Evolutionary conservation across 2,113 vertebrate species (phyloP).

Genomic region (Motacilla tschutschensis): DNA sequence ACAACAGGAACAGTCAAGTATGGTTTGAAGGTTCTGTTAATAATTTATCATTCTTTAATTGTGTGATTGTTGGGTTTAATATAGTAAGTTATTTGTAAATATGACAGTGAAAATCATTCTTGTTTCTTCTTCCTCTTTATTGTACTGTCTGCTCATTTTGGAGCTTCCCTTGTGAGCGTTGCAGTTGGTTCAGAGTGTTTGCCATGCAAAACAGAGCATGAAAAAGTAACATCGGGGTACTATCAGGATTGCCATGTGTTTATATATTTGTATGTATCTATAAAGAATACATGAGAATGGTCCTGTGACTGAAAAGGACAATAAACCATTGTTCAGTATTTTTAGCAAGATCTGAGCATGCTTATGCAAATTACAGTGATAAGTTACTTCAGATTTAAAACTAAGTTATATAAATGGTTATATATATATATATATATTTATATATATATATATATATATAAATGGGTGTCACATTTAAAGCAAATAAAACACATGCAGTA

Average conservation of each 20-base stretch:
- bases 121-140: background rate
- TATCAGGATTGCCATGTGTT: background rate
- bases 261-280: background rate
- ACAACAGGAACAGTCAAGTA: background rate
- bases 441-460: too few species aligned
- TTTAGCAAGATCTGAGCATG: background rate
- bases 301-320: background rate
- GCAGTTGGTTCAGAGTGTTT: background rate
- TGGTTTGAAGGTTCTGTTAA: background rate
- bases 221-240: background rate
- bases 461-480: background rate
- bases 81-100: background rate
- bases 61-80: background rate
- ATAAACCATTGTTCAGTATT: background rate
- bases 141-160: background rate
- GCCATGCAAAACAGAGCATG: background rate
- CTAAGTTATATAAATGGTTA: background rate
- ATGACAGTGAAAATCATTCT: background rate
- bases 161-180: background rate
- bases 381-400: background rate
- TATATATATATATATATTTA: too few species aligned
- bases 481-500: background rate
- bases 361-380: background rate
- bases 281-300: background rate
- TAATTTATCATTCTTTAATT: background rate